Base-by-base conservation (phyloP, 2,888 invertebrate species). In the Vesta saturnalis region DNA sequence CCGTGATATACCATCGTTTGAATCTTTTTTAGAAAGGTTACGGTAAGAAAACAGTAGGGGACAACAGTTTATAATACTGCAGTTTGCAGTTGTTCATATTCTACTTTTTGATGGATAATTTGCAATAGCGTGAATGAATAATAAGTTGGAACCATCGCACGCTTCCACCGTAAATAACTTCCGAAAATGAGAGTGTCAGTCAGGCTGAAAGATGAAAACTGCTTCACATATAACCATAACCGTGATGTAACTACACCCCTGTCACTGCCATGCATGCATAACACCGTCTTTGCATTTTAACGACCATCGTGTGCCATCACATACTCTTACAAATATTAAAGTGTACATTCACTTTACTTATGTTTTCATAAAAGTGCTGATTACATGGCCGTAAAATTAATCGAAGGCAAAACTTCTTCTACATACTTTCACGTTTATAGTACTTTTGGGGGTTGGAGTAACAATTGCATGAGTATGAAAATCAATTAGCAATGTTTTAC, bases 111-210 rank as follows among this genome's bases (percentile, higher is more conserved):
- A 79, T 78, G 80, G 77, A 81, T 79, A 81, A 81, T 81, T 80
- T 80, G 80, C 81, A 79, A 78, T 78, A 77, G 77, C 79, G 68
- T 81, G 79, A 80, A 81, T 80, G 79, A 81, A 78, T 81, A 80
- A 81, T 79, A 80, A 77, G 72, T 72, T 68, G 69, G 70, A 67
- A 69, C 68, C 73, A 70, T 67, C 68, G 68, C 73, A 69, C 71
- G 70, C 69, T 71, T 71, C 71, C 71, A 70, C 71, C 72, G 70
- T 73, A 74, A 73, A 74, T 74, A 73, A 74, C 74, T 67, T 64
- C 72, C 70, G 67, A 72, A 74, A 76, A 76, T 74, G 76, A 73
- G 74, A 74, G 74, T 76, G 76, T 76, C 76, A 76, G 73, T 76
- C 76, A 74, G 72, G 70, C 67, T 67, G 70, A 70, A 65, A 70